Percentiles rank a stretch among this genome's conserved stretches.
These are phyloP conservation scores for Lanius ludovicianus DNA, from an alignment of 2,113 vertebrate genomes.

Conservation along the genomic window DNA sequence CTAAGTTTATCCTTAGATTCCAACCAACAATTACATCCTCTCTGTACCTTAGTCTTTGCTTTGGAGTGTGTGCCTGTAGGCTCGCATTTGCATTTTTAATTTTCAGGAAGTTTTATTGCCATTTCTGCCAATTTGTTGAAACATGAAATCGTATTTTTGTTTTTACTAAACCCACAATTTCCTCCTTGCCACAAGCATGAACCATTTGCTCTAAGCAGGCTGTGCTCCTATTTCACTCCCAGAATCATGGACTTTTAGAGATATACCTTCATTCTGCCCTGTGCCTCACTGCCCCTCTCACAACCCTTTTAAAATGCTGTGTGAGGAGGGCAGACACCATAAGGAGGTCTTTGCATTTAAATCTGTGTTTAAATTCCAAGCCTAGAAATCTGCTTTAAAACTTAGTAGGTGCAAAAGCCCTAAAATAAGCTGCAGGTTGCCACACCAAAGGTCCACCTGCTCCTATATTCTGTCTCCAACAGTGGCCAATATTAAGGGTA, in stretches of 20 bases:
- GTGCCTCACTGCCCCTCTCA: neutral
- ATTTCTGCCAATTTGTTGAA: neutral
- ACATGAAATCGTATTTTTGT: neutral
- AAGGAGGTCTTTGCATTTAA: neutral
- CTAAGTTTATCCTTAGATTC: neutral
- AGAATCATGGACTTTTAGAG: neutral
- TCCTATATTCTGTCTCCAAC: neutral
- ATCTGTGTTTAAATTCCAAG: neutral
- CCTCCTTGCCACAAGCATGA: neutral
- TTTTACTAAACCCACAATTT: neutral
- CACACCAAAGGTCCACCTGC: neutral
- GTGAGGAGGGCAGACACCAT: neutral
- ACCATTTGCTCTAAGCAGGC: neutral
- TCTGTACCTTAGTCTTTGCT: neutral
- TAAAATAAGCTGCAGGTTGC: neutral
- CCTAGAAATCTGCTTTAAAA: neutral
- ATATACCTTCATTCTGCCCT: accelerated
- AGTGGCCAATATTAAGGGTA: neutral
- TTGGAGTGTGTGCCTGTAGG: neutral
- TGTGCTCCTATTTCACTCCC: neutral
- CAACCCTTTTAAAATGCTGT: neutral
- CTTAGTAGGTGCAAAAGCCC: neutral
- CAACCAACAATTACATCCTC: neutral
- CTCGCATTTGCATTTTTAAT: slow-evolving; percentile 2
- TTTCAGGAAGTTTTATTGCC: neutral